These are phyloP conservation scores for Sminthurinus aureus DNA, from an alignment of 2,888 invertebrate species.

Conservation along the genomic window DNA sequence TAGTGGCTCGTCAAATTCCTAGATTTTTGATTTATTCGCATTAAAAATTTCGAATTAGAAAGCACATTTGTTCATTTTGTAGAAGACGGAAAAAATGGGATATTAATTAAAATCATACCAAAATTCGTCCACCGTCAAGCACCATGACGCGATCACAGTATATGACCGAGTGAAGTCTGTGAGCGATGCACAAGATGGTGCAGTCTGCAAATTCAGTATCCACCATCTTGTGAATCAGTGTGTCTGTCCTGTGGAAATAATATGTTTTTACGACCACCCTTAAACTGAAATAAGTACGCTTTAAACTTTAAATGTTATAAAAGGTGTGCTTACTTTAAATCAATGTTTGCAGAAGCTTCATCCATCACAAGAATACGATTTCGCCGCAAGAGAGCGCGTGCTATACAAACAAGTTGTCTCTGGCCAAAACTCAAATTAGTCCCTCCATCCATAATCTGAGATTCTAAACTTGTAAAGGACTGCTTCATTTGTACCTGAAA, in stretches of 20 bases:
- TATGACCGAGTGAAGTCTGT: conserved; percentile 90
- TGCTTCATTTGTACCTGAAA: conserved; percentile 61
- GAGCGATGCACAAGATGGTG: conserved; percentile 90
- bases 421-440: conserved; percentile 89
- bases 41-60: no score
- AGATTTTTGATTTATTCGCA: no score
- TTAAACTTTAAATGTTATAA: no score
- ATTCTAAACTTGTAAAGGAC: conserved; percentile 71
- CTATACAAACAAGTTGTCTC: conserved; percentile 87
- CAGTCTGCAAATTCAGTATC: conserved; percentile 79
- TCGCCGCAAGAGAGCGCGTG: conserved; percentile 83
- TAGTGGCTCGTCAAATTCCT: not conserved
- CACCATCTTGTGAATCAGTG: conserved; percentile 83
- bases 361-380: conserved; percentile 81
- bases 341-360: conserved; percentile 57
- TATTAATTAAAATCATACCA: not conserved
- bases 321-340: conserved; percentile 43
- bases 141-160: conserved; percentile 89
- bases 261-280: not conserved
- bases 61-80: no score
- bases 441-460: conserved; percentile 77
- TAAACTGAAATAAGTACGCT: not conserved
- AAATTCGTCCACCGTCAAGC: conserved; percentile 76
- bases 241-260: conserved; percentile 80
- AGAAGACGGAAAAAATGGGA: not conserved